Conservation (phyloP, 1,140 invertebrate species). For the Sminthurides bifidus region DNA sequence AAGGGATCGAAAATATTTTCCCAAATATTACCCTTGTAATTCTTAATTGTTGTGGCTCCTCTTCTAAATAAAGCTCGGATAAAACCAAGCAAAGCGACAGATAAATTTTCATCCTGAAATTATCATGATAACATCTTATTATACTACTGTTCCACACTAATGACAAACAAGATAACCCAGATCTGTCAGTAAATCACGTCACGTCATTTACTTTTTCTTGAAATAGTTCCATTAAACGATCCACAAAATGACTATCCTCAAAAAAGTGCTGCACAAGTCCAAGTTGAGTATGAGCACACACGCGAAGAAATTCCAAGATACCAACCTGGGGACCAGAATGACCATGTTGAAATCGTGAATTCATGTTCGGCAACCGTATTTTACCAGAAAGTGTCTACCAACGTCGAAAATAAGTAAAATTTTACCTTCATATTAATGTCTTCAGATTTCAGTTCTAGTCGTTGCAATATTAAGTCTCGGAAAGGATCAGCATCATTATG, state of each 20-base stretch:
- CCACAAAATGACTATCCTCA: slow-evolving; percentile 9
- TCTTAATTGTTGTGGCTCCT: slow-evolving; percentile 8
- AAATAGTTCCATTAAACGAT: slow-evolving; percentile 16
- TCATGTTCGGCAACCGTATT: neutral
- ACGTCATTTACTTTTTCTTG: slow-evolving; percentile 8
- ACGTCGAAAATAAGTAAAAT: too few species aligned
- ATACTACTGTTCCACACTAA: neutral
- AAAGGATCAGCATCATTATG: slow-evolving; percentile 20
- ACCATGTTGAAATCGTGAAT: neutral
- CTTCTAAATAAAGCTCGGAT: slow-evolving; percentile 20
- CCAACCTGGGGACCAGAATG: slow-evolving; percentile 5
- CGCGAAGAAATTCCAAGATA: slow-evolving; percentile 22
- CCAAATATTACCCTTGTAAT: slow-evolving; percentile 10
- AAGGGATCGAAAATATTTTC: slow-evolving; percentile 10
- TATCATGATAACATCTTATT: neutral
- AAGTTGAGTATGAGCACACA: slow-evolving; percentile 23
- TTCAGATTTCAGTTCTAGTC: slow-evolving; percentile 21
- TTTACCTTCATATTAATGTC: slow-evolving; percentile 24
- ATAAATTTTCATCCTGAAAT: slow-evolving; percentile 19
- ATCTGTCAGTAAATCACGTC: neutral
- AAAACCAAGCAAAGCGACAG: slow-evolving; percentile 7
- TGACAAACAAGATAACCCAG: neutral
- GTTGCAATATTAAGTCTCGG: slow-evolving; percentile 23
- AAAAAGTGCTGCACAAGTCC: slow-evolving; percentile 25
- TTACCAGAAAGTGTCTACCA: neutral